Evolutionary conservation across 2,888 invertebrate genomes (phyloP).

Genomic region (Sminthurinus aureus): DNA sequence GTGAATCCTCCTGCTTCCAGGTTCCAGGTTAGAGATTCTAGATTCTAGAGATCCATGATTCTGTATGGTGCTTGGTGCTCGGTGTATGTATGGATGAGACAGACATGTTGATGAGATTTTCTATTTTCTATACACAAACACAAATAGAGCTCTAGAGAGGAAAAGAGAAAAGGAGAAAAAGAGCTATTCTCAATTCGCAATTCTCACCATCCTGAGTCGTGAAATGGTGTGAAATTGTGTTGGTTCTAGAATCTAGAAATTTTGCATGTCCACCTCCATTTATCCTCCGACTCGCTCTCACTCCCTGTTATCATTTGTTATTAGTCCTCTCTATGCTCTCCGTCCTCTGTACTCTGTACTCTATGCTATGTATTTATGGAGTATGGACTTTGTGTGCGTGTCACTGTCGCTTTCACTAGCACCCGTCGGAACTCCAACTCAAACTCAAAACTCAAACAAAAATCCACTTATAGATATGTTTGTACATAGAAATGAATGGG

Average conservation of each 20-base stretch:
- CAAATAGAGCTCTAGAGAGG: too few species aligned
- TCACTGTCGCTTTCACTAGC: background rate
- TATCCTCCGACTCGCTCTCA: background rate
- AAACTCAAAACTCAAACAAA: too few species aligned
- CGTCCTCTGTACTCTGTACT: too few species aligned
- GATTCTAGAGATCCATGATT: too few species aligned
- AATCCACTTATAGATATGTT: too few species aligned
- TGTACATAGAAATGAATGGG: too few species aligned
- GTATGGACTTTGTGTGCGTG: background rate
- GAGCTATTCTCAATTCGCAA: background rate
- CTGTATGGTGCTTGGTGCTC: too few species aligned
- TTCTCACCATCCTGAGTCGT: background rate
- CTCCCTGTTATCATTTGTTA: background rate
- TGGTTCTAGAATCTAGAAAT: background rate
- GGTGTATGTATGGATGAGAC: background rate
- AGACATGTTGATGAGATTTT: constrained; percentile 14
- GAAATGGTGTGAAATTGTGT: background rate
- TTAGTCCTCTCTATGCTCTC: background rate
- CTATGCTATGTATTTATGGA: background rate
- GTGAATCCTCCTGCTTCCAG: background rate
- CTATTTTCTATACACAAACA: background rate
- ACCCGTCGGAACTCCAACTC: too few species aligned
- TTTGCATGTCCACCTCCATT: constrained; percentile 7
- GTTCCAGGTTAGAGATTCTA: too few species aligned
- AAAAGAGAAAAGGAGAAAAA: too few species aligned